These are phyloP conservation scores for Pseudopodoces humilis DNA, from an alignment of 2,113 vertebrate genomes.

Conservation along the genomic window DNA sequence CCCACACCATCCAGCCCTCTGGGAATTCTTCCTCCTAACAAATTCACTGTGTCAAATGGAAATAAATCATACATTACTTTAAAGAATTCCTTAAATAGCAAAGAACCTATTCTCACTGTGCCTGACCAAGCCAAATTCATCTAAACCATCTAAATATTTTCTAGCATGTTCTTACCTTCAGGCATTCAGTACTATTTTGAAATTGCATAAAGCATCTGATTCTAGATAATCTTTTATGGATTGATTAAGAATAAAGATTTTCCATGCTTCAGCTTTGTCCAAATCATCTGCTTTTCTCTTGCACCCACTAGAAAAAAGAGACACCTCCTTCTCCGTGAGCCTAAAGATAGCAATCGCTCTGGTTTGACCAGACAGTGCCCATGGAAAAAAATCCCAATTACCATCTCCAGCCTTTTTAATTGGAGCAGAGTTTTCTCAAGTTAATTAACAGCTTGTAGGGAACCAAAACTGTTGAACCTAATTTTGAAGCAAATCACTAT, in stretches of 20 bases:
- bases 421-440: neutral
- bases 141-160: neutral
- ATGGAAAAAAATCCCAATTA: neutral
- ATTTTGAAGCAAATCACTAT: neutral
- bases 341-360: neutral
- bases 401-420: neutral
- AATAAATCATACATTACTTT: neutral
- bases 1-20: neutral
- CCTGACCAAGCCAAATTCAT: neutral
- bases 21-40: neutral
- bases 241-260: neutral
- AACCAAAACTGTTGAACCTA: neutral
- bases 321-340: neutral
- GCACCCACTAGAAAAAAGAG: neutral
- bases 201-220: neutral
- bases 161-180: neutral
- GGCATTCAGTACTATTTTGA: neutral
- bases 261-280: neutral
- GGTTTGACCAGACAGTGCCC: neutral
- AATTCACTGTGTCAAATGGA: neutral
- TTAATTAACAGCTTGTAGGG: neutral
- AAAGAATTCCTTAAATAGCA: neutral
- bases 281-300: neutral
- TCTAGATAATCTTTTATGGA: neutral
- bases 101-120: neutral